Base-by-base conservation (phyloP, 2,888 invertebrate genomes). In the Hedya salicella region DNA sequence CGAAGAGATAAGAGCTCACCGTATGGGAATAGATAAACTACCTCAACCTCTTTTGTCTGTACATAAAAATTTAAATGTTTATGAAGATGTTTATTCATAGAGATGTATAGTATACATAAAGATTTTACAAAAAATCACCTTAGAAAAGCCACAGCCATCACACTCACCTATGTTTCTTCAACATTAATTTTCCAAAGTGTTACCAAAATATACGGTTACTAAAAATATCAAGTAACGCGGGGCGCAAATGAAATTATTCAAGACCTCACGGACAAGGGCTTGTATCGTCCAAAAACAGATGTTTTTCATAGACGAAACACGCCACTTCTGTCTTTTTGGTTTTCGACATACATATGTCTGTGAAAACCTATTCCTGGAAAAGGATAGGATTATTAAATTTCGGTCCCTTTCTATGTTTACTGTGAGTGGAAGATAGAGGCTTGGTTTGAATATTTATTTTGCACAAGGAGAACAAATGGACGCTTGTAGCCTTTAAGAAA, bases 151-250 rank as follows among this genome's bases (percentile, higher is more conserved):
- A n/a, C n/a, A 25, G 6, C 25, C 25, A 6, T 25, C 3, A 25
- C 25, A 25, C 6, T 4, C 8, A 32, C 36, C 36, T 11, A 11
- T 9, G 36, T 25, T 25, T 25, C 0, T 25, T 56, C 13, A 0
- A 3, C 17, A 13, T 44, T 44, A 13, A 44, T 30, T 30, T 16
- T 44, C 44, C 44, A 57, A 56, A 30, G 44, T 44, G 44, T 57
- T 42, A 9, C 36, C 25, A 8, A 44, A 44, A 49, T 40, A 25
- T n/a, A 36, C 16, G 11, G 19, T 3, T 9, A 42, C 21, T 39
- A 14, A 25, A 60, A 60, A 60, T 60, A 60, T 60, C 60, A 40
- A 17, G 17, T 60, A 40, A 14, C 60, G 49, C 25, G 32, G 14
- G 49, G 40, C 25, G 39, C 36, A 32, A 48, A 59, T 59, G 39